Percentiles rank a stretch among this genome's conserved stretches.
Evolutionary conservation across 2,888 invertebrate genomes (phyloP).

Genomic region (Oeneis ivallda): DNA sequence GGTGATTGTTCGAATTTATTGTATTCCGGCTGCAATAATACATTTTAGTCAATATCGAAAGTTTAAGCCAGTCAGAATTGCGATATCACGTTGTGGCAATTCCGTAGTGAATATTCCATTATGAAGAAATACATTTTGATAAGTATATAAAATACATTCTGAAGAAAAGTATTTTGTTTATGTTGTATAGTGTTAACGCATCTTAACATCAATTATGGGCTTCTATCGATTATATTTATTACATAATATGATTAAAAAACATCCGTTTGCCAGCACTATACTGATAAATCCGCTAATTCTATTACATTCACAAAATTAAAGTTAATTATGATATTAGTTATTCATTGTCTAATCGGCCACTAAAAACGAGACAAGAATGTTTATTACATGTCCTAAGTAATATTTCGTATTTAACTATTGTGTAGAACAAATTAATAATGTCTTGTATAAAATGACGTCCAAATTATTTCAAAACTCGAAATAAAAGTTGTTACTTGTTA

Average conservation of each 20-base stretch:
- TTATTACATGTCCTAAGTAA: background rate
- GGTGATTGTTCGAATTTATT: too few species aligned
- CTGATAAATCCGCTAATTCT: constrained; percentile 20
- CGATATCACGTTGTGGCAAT: too few species aligned
- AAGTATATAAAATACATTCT: background rate
- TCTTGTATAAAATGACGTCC: background rate
- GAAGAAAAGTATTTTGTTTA: constrained; percentile 12
- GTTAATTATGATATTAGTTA: constrained; percentile 17
- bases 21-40: too few species aligned
- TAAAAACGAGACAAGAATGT: background rate
- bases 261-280: constrained; percentile 14
- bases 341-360: constrained; percentile 21
- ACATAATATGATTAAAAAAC: constrained; percentile 21
- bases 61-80: too few species aligned
- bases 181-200: constrained; percentile 29
- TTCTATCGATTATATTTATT: constrained; percentile 5
- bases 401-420: background rate
- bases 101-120: background rate
- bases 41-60: too few species aligned
- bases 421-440: background rate
- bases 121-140: background rate
- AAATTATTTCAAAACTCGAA: background rate
- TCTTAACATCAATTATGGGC: constrained; percentile 26
- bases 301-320: constrained; percentile 22
- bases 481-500: background rate